Conservation (phyloP, 2,113 vertebrate genomes). For the Leptodactylus fuscus region DNA sequence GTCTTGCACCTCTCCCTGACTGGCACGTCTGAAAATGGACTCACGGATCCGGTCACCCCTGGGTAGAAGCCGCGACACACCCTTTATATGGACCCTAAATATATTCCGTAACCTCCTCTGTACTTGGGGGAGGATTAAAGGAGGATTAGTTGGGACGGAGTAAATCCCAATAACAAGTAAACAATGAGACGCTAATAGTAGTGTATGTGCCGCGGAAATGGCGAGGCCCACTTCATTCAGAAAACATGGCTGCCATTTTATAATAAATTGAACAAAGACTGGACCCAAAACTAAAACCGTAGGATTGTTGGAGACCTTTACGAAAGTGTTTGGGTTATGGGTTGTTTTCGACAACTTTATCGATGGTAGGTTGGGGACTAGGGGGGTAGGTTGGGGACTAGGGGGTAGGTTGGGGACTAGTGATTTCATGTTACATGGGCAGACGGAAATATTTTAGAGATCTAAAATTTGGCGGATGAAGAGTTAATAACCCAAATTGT, state of each 20-base stretch:
- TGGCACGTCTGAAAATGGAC: constrained; percentile 4
- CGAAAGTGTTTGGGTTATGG: background rate
- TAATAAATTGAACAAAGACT: background rate
- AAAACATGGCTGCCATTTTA: background rate
- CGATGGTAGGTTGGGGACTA: too few relatives aligned
- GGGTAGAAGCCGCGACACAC: background rate
- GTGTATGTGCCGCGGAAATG: background rate
- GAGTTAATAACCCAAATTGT: too few relatives aligned
- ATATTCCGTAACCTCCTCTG: background rate
- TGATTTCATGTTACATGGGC: too few relatives aligned
- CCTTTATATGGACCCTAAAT: constrained; percentile 4
- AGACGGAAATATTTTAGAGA: too few relatives aligned
- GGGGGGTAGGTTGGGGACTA: too few relatives aligned
- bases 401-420: too few relatives aligned
- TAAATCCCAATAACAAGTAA: constrained; percentile 19
- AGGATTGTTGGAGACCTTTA: background rate
- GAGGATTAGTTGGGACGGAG: constrained; percentile 14
- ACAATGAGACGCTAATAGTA: constrained; percentile 28
- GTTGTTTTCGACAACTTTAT: too few relatives aligned
- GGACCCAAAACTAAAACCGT: background rate
- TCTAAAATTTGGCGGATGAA: too few relatives aligned
- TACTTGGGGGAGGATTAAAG: constrained; percentile 17
- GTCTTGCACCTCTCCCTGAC: constrained; percentile 60
- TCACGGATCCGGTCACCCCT: background rate
- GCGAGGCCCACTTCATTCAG: background rate